Evolutionary conservation across 2,888 invertebrate genomes (phyloP), one percentile per base, ranked within the genome.

Genomic region (Cheilosia vulpina): DNA sequence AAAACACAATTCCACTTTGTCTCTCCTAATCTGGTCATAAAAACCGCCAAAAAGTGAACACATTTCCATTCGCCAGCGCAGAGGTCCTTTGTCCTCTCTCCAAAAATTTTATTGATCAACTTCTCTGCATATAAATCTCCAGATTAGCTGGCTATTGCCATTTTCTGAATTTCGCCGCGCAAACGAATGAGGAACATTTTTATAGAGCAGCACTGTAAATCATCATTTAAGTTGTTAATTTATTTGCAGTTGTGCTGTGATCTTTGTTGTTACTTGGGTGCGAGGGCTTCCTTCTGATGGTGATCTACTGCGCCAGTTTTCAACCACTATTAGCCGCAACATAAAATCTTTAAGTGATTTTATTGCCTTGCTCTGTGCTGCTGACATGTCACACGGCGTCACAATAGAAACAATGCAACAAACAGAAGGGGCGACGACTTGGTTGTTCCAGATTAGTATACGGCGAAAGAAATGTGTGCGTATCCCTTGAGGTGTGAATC

Each of bases 111-210:
- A 90, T 90, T 90, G 90, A 90, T 90, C 90, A 90, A 91, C 91
- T 90, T 90, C 89, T 89, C 89, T 89, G 91, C 90, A 90, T 90
- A 90, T 90, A 90, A 90, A 90, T 90, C 89, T 90, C 71, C 88
- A 89, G 91, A 90, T 90, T 90, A 91, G 89, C 88, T 87, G 84
- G 63, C 87, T 19, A 58, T 69, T 68, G 78, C 66, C 63, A 72
- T 82, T 77, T 82, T 31, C 31, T 31, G 31, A 31, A 31, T 31
- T 31, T 77, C 47, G 66, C n/a, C 65, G 82, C 82, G 71, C 65
- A 65, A 75, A 65, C 17, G 47, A 47, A 38, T 31, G 41, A 65
- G 75, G 63, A 58, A 19, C 52, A 47, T 55, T 88, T 87, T 88
- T 87, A 87, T 88, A 89, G 88, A 89, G 88, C 88, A 89, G 87